These are phyloP conservation scores for Lynx canadensis DNA, from an alignment of 2,113 vertebrate species.

Conservation along the genomic window DNA sequence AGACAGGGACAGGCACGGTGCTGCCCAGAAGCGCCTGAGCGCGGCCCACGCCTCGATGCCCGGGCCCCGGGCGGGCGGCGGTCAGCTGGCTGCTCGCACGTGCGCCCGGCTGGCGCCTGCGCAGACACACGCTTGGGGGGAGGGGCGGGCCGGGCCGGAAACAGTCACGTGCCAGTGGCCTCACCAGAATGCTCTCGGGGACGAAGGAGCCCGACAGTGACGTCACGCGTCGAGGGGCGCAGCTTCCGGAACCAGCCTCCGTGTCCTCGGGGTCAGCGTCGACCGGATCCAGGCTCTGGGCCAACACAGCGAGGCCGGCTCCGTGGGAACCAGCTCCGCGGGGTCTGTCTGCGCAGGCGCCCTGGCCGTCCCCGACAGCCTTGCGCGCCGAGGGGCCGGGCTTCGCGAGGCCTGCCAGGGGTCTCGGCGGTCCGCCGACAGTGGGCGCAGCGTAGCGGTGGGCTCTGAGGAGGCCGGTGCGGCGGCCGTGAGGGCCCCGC, in stretches of 20 bases:
- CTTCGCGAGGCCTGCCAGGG: not conserved
- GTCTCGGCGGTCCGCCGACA: accelerated
- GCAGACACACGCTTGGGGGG: too few species aligned
- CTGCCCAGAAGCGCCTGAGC: too few species aligned
- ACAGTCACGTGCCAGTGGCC: too few species aligned
- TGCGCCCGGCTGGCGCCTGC: too few species aligned
- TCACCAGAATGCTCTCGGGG: too few species aligned
- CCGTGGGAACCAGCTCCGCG: not conserved
- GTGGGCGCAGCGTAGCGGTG: not conserved
- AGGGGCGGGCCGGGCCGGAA: too few species aligned
- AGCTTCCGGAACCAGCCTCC: not conserved
- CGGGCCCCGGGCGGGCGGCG: too few species aligned
- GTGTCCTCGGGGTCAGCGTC: not conserved
- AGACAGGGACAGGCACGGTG: too few species aligned
- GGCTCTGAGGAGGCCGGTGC: not conserved
- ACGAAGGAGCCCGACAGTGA: not conserved
- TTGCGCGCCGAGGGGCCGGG: not conserved
- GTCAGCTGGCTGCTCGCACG: too few species aligned
- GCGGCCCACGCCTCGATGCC: too few species aligned
- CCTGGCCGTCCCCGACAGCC: not conserved
- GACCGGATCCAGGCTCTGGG: not conserved
- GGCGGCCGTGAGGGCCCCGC: not conserved
- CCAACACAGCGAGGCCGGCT: not conserved
- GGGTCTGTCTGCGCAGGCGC: not conserved
- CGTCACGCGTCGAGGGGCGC: not conserved